phyloP scores from a whole-genome alignment of 1,140 invertebrate genomes.

The Temnothorax curvispinosus region DNA sequence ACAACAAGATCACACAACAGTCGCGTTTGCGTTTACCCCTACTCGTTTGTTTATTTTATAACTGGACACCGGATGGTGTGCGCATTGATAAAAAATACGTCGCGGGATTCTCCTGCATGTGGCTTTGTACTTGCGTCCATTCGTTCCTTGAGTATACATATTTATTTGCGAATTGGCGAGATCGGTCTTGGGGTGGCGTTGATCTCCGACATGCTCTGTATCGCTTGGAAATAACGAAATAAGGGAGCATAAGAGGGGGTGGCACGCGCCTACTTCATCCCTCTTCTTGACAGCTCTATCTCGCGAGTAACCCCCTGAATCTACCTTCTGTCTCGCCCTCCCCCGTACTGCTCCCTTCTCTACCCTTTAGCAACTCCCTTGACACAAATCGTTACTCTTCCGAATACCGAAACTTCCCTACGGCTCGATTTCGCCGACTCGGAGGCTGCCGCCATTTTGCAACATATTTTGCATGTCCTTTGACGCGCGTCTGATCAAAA shows the following conservation, averaged over 20 bases:
- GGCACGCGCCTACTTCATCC: slow-evolving; percentile 80
- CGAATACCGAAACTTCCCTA: slow-evolving; percentile 72
- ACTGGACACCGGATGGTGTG: too few relatives aligned
- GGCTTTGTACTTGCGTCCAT: not conserved
- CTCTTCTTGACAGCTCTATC: slow-evolving; percentile 83
- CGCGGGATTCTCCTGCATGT: not conserved
- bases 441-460: not conserved
- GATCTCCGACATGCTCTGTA: slow-evolving; percentile 14
- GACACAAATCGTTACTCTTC: slow-evolving; percentile 71
- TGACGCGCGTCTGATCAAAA: slow-evolving; percentile 29
- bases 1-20: not conserved
- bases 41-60: not conserved
- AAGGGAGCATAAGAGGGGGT: not conserved
- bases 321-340: slow-evolving; percentile 70
- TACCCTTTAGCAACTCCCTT: slow-evolving; percentile 29
- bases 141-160: not conserved
- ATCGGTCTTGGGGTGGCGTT: not conserved
- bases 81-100: not conserved
- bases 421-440: slow-evolving; percentile 62
- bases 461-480: slow-evolving; percentile 43
- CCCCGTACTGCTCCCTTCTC: slow-evolving; percentile 53
- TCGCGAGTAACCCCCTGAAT: slow-evolving; percentile 80
- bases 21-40: not conserved
- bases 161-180: slow-evolving; percentile 38
- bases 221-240: slow-evolving; percentile 74